A percentile compares a stretch with the other conserved stretches of the same genome.
Conservation (phyloP, 1,140 invertebrate genomes). For the Aradophagus sp. region DNA sequence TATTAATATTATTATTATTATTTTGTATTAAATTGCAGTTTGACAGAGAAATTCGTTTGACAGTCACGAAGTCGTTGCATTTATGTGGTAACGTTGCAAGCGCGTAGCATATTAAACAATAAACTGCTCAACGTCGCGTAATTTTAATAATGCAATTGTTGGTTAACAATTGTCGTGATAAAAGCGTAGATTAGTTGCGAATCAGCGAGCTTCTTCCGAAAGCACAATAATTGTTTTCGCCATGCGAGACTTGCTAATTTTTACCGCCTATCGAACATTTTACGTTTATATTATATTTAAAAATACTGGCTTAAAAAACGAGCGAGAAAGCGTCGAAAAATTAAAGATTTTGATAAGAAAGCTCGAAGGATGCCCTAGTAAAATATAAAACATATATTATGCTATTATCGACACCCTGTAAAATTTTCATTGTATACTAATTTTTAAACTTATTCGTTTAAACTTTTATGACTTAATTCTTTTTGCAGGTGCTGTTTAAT, state of each 20-base stretch:
- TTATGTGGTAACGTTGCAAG: conserved; percentile 8
- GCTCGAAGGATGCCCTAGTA: too few species aligned
- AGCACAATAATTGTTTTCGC: conserved; percentile 25
- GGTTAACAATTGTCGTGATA: conserved; percentile 40
- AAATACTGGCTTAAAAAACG: neutral
- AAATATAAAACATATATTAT: too few species aligned
- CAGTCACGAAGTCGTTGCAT: conserved; percentile 5
- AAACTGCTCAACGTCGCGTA: conserved; percentile 38
- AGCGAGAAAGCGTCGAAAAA: too few species aligned
- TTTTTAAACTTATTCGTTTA: too few species aligned
- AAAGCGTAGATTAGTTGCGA: conserved; percentile 32
- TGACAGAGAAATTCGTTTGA: conserved; percentile 14
- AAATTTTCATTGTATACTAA: too few species aligned
- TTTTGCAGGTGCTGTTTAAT: too few species aligned
- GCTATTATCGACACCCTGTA: too few species aligned
- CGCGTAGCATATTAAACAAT: conserved; percentile 10
- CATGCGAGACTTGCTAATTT: conserved; percentile 17
- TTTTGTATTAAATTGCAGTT: too few species aligned
- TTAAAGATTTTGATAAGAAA: too few species aligned
- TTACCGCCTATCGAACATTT: conserved; percentile 1
- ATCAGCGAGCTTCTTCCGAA: conserved; percentile 33
- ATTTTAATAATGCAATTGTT: conserved; percentile 29
- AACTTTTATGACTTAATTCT: too few species aligned
- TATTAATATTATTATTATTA: too few species aligned
- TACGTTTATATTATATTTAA: neutral